Evolutionary conservation across 2,888 invertebrate species (phyloP), one percentile per base, ranked within the genome.

Genomic region (Ptilodon capucinus): DNA sequence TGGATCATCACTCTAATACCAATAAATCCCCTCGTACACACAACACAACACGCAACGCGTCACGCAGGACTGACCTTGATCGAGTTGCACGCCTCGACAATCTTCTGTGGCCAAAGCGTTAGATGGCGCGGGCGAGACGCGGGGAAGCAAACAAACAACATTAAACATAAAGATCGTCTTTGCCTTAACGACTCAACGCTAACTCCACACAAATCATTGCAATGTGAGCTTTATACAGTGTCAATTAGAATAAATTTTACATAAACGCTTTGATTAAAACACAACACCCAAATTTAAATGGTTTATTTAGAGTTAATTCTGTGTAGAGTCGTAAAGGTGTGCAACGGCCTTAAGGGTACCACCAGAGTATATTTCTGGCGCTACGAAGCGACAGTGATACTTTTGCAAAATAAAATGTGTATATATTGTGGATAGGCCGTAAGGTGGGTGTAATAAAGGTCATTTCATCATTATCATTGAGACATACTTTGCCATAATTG

Each of bases 51-150:
- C 61, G 65, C 55, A 64, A 68, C 61, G 65, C 55, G 61, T 52
- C 79, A 80, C 80, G 76, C 76, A 61, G 71, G 66, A 90, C 90
- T 89, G 77, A 97, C 97, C 96, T 97, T 97, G 86, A 97, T 94
- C 82, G 96, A 95, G 93, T 96, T 95, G 95, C 96, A 96, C 94
- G 96, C 96, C 94, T 97, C 96, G 94, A 96, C 94, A 94, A 97
- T 95, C 96, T 96, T 96, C 96, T 96, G 95, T 92, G 70, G 81
- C 74, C 81, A 84, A 82, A 87, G 86, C 81, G 79, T 79, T 81
- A 86, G 76, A 63, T 79, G 76, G 74, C 80, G 79, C 72, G 76
- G 73, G 70, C 79, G 78, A 69, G 74, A 73, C 74, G 74, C 60
- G 68, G 71, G 74, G 76, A 81, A 76, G 84, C 81, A 88, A 86